Percentiles rank a stretch among this genome's conserved stretches.
Conservation (phyloP, 2,797 vertebrate species). For the Sciurus vulgaris region DNA sequence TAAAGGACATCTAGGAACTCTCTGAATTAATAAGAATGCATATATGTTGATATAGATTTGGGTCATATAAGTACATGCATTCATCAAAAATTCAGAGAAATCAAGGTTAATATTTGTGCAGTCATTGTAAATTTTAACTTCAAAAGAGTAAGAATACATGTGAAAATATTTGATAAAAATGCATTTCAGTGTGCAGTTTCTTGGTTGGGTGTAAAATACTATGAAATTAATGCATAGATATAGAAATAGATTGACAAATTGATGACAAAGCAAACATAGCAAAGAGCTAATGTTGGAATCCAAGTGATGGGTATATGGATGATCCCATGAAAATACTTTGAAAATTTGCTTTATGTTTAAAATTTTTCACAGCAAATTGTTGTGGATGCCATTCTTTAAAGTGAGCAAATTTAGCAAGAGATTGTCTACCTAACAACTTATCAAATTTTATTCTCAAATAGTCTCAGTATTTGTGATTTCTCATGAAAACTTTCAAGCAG, state of each 20-base stretch:
- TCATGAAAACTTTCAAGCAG: background rate
- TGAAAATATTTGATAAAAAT: background rate
- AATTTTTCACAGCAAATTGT: background rate
- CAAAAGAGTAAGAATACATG: background rate
- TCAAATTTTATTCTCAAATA: background rate
- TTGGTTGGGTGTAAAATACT: background rate
- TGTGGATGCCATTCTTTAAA: background rate
- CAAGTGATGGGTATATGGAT: background rate
- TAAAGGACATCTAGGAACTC: background rate
- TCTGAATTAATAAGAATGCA: background rate
- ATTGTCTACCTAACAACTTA: background rate
- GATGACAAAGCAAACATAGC: background rate
- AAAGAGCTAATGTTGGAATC: background rate
- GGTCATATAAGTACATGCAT: background rate
- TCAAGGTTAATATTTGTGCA: background rate
- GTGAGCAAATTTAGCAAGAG: background rate
- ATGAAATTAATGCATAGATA: background rate
- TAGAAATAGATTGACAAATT: background rate
- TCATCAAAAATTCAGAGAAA: background rate
- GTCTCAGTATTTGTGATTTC: background rate
- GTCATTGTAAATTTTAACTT: background rate
- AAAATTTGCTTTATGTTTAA: background rate
- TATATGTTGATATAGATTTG: background rate
- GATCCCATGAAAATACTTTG: background rate
- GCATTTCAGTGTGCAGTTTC: background rate